Evolutionary conservation across 2,888 invertebrate genomes (phyloP), one percentile per base, ranked within the genome.

Genomic region (Melinaea menophilus): DNA sequence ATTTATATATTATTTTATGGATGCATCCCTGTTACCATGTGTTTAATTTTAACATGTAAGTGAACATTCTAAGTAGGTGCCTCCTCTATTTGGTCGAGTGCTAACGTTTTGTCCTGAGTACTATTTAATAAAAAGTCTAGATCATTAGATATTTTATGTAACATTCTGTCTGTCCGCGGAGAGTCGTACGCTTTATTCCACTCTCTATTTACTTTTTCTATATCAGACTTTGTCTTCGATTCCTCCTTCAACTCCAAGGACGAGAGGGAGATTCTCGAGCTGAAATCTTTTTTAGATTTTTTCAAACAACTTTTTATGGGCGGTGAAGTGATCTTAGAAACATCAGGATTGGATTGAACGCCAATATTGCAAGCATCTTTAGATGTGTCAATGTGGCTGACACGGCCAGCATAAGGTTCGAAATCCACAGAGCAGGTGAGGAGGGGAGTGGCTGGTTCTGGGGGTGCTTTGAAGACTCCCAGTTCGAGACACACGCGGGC

Each of bases 71-170:
- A 88, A 78, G 86, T 87, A 34, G 88, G 87, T 2, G 84, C 86
- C 72, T 88, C 85, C 66, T 87, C 85, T 69, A 85, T 87, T 73
- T 83, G 79, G 70, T 86, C 82, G 61, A 78, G 73, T 66, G 75
- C 64, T 62, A 71, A 74, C 64, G 73, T 76, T 73, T 78, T 79
- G 57, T 75, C 70, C 66, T 87, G 89, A 66, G 91, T 93, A 67
- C 95, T 92, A 82, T 96, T 96, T 66, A 96, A 87, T 72, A 96
- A 87, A 86, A 95, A 96, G 85, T 96, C 95, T 72, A 96, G 87
- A 85, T 96, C 96, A 77, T 94, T 94, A 1, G 95, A 94, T 75
- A 96, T 96, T 78, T 95, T 93, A 85, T 95, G 94, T 59, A 96
- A 85, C 92, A 96, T 94, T 63, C 93, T 94, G 72, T 93, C 93